These are phyloP conservation scores for Acleris sparsana DNA, from an alignment of 2,888 invertebrate species.

Conservation along the genomic window DNA sequence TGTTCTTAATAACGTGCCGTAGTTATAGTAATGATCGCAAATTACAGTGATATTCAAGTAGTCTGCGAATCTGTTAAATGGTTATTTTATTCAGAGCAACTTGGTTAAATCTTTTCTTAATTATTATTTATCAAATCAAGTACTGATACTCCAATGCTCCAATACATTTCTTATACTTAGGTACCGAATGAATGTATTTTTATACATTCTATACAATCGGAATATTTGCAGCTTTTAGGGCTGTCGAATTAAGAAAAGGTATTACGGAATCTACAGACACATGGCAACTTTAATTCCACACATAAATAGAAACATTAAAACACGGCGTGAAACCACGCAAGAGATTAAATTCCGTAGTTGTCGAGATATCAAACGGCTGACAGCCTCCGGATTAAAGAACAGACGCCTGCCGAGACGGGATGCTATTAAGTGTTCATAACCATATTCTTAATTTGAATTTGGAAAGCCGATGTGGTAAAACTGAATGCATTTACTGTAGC, in stretches of 20 bases:
- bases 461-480: not conserved
- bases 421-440: not conserved
- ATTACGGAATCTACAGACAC: too few species aligned
- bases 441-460: not conserved
- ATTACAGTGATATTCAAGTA: conserved; percentile 14
- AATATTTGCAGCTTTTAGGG: too few species aligned
- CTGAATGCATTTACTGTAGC: too few species aligned
- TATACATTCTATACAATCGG: too few species aligned
- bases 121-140: too few species aligned
- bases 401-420: not conserved
- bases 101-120: too few species aligned
- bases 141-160: too few species aligned
- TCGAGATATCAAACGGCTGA: conserved; percentile 19
- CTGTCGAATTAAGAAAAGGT: too few species aligned
- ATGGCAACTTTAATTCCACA: too few species aligned
- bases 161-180: too few species aligned
- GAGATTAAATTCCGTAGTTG: conserved; percentile 28
- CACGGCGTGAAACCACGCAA: conserved; percentile 9
- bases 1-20: conserved; percentile 14
- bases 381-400: conserved; percentile 16
- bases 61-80: conserved; percentile 13
- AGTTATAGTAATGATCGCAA: conserved; percentile 19
- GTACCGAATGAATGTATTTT: too few species aligned
- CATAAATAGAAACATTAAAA: not conserved
- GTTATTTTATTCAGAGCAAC: not conserved